Conservation (phyloP, 2,797 vertebrate species). For the Anniella stebbinsi region DNA sequence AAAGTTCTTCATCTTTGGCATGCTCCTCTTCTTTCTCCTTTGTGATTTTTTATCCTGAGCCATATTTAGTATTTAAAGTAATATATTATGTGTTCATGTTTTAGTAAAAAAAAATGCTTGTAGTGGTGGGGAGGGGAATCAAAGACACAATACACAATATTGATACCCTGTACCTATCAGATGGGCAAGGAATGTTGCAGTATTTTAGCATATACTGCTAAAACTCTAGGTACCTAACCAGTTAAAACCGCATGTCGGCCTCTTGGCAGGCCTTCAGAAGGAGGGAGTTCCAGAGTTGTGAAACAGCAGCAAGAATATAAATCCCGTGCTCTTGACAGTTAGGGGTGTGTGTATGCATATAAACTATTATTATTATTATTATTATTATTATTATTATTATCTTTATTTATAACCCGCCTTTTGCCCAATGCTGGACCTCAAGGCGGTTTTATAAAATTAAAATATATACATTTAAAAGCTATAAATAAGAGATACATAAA, state of each 20-base stretch:
- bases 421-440: too few species aligned
- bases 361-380: too few species aligned
- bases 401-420: too few species aligned
- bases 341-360: not conserved
- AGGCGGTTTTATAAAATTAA: too few species aligned
- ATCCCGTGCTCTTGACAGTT: not conserved
- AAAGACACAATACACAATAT: not conserved
- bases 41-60: not conserved
- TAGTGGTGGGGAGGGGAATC: not conserved
- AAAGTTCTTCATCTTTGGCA: not conserved
- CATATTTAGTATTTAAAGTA: not conserved
- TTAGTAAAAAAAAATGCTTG: not conserved
- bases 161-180: not conserved
- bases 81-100: too few species aligned
- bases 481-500: too few species aligned
- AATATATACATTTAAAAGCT: too few species aligned
- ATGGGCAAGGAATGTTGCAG: too few species aligned
- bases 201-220: not conserved
- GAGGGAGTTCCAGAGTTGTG: not conserved
- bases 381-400: too few species aligned
- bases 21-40: not conserved
- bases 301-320: not conserved
- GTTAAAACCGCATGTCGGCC: not conserved
- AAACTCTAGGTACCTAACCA: not conserved
- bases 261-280: not conserved